Percentiles rank a stretch among this genome's conserved stretches.
phyloP scores from a whole-genome alignment of 1,140 invertebrate genomes.

The Pseudomyrmex flavicornis region DNA sequence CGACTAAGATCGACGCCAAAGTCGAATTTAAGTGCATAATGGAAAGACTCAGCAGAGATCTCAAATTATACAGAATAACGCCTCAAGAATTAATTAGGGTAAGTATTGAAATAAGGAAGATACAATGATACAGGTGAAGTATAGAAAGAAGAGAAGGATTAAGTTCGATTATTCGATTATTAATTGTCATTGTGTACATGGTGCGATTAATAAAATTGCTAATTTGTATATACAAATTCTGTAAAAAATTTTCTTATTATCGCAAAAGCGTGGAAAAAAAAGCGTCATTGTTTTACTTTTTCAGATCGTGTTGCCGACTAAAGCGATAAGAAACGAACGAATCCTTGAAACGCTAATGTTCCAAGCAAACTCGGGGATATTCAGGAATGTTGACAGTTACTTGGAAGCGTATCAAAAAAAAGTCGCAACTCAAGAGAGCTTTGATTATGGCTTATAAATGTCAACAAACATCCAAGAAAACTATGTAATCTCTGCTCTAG shows the following conservation, averaged over 20 bases:
- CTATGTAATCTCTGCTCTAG: neutral
- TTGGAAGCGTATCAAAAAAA: slow-evolving; percentile 94
- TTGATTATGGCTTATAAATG: slow-evolving; percentile 80
- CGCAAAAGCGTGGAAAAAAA: neutral
- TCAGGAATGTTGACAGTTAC: slow-evolving; percentile 94
- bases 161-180: neutral
- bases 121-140: neutral
- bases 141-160: neutral
- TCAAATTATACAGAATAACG: slow-evolving; percentile 96
- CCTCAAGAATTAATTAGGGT: slow-evolving; percentile 96
- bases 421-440: slow-evolving; percentile 92
- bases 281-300: slow-evolving; percentile 63
- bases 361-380: slow-evolving; percentile 97
- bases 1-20: slow-evolving; percentile 92
- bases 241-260: neutral
- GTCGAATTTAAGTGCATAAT: slow-evolving; percentile 96
- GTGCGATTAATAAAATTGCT: neutral
- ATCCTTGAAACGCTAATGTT: slow-evolving; percentile 97
- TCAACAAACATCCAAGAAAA: neutral
- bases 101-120: slow-evolving; percentile 59
- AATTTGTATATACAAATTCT: neutral
- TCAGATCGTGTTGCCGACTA: slow-evolving; percentile 95
- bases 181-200: neutral
- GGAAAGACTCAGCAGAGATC: slow-evolving; percentile 94
- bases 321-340: slow-evolving; percentile 96